A percentile compares a stretch with the other conserved stretches of the same genome.
Conservation (phyloP, 2,797 vertebrate genomes). For the Xenopus petersii region DNA sequence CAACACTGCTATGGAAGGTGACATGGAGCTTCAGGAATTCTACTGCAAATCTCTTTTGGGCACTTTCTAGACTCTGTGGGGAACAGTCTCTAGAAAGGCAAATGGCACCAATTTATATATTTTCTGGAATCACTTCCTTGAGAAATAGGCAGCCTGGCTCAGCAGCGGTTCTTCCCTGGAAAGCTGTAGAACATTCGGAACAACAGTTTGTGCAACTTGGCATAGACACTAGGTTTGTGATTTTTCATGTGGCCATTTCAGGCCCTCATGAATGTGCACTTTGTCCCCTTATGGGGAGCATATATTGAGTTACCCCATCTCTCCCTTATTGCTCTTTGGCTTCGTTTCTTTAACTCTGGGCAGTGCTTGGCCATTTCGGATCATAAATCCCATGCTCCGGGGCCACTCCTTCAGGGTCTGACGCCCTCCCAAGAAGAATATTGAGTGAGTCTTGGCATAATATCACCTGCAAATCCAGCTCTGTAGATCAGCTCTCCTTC, state of each 20-base stretch:
- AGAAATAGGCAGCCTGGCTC: background rate
- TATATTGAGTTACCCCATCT: background rate
- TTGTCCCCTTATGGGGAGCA: slow-evolving; percentile 2
- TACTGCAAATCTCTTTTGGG: too few species aligned
- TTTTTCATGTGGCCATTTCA: too few species aligned
- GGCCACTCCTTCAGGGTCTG: slow-evolving; percentile 42
- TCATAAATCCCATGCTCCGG: slow-evolving; percentile 34
- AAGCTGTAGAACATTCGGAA: background rate
- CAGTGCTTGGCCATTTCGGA: slow-evolving; percentile 35
- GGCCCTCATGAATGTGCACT: background rate
- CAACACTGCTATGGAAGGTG: too few species aligned
- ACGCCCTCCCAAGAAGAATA: slow-evolving; percentile 47
- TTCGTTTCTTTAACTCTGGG: slow-evolving; percentile 19
- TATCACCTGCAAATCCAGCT: slow-evolving; percentile 40
- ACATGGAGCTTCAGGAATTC: too few species aligned
- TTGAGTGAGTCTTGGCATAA: slow-evolving; percentile 38
- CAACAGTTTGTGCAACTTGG: background rate
- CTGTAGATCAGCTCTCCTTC: slow-evolving; percentile 30
- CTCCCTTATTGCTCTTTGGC: slow-evolving; percentile 24
- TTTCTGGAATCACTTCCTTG: too few species aligned
- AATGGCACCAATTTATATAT: too few species aligned
- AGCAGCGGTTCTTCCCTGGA: slow-evolving; percentile 1
- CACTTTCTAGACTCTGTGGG: too few species aligned
- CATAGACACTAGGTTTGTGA: background rate
- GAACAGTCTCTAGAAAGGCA: too few species aligned